Percentiles rank a stretch among this genome's conserved stretches.
Conservation (phyloP, 2,113 vertebrate genomes). For the Centropristis striata region DNA sequence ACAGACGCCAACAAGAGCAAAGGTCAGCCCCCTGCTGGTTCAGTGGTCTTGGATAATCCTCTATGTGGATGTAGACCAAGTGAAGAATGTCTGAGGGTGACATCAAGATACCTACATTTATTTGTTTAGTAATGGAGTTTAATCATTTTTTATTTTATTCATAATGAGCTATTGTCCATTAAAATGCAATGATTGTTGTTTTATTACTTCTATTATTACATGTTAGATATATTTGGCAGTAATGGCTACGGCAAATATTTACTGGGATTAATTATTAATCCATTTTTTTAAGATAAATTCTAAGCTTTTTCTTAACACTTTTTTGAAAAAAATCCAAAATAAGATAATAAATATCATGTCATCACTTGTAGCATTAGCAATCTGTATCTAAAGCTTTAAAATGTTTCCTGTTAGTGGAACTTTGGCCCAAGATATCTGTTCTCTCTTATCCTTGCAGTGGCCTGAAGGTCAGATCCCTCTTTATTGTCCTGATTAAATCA, state of each 20-base stretch:
- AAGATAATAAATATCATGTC: too few species aligned
- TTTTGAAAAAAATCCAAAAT: too few species aligned
- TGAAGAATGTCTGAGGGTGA: neutral
- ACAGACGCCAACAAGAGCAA: slow-evolving; percentile 90
- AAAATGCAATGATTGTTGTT: too few species aligned
- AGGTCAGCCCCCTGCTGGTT: slow-evolving; percentile 74
- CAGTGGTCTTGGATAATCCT: neutral
- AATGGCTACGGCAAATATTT: too few species aligned
- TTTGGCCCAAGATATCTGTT: neutral
- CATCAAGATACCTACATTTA: neutral
- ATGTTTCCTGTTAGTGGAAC: neutral
- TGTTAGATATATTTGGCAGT: too few species aligned
- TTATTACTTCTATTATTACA: too few species aligned
- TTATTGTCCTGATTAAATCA: neutral
- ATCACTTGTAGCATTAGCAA: neutral
- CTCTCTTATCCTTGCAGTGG: neutral
- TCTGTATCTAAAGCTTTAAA: neutral
- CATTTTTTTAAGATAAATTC: too few species aligned
- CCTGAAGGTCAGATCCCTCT: neutral
- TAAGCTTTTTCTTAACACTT: too few species aligned
- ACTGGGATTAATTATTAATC: too few species aligned
- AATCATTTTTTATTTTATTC: too few species aligned
- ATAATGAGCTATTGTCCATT: too few species aligned
- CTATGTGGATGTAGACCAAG: neutral
- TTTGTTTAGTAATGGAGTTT: too few species aligned